Evolutionary conservation across 1,140 invertebrate species (phyloP), one percentile per base, ranked within the genome.

Genomic region (Neodiprion fabricii): DNA sequence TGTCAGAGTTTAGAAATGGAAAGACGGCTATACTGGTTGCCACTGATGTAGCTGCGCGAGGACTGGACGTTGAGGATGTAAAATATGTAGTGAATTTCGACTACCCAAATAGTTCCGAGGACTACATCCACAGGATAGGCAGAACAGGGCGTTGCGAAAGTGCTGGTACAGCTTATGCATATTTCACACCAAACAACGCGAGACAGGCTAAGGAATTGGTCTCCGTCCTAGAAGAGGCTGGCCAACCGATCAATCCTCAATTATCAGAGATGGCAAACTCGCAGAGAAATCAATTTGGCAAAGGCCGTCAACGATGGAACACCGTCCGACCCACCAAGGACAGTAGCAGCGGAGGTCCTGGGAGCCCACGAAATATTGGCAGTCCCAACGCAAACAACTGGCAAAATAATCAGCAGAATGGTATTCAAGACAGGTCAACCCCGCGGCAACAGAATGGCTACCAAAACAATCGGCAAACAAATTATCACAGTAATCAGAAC

Each of bases 71-170:
- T 9, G 97, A 98, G 86, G 98, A 99, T 88, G 97, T 99, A 48
- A 99, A 99, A 86, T 99, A 96, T 90, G 99, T 99, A 8, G 97
- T 99, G 71, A 99, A 99, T 85, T 99, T 95, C 86, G 98, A 99
- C 90, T 99, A 99, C 89, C 98, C 99, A 0, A 98, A 97, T 83
- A 97, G 96, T 72, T 97, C 96, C 48, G 98, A 99, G 89, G 99
- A 99, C 89, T 99, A 99, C 88, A 97, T 99, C 77, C 98, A 99
- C 88, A 92, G 98, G 82, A 99, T 99, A 89, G 98, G 98, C 81
- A 93, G 97, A 79, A 98, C 97, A 48, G 98, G 96, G 48, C 92
- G 99, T 73, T 97, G 95, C 78, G 94, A 97, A 80, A 96, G 97
- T 82, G 94, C 95, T 47, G 98, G 98, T 21, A 99, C 98, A 2